A percentile compares a stretch with the other conserved stretches of the same genome.
Evolutionary conservation across 1,140 invertebrate genomes (phyloP).

Genomic region (Macrosteles quadrilineatus): DNA sequence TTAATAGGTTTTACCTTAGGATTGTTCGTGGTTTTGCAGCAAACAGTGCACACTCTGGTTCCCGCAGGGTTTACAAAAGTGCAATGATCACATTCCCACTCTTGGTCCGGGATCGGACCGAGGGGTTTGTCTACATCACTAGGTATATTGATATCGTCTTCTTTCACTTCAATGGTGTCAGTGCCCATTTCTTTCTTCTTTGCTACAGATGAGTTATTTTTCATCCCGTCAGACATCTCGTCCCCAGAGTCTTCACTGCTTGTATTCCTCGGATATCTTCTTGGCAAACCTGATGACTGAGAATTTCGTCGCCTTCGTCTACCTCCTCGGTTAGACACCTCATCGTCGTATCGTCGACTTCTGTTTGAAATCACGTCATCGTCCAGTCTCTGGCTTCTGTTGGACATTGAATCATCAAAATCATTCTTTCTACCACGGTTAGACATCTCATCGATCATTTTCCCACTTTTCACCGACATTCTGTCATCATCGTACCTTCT

Average conservation of each 20-base stretch:
- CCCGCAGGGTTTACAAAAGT: slow-evolving; percentile 84
- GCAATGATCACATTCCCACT: slow-evolving; percentile 87
- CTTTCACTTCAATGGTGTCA: slow-evolving; percentile 13
- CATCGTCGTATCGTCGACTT: slow-evolving; percentile 33
- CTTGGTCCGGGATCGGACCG: slow-evolving; percentile 44
- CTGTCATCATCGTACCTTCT: slow-evolving; percentile 27
- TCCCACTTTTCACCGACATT: slow-evolving; percentile 20
- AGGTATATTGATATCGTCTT: slow-evolving; percentile 13
- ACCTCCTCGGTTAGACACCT: slow-evolving; percentile 36
- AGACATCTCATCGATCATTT: slow-evolving; percentile 19
- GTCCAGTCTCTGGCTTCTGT: slow-evolving; percentile 27
- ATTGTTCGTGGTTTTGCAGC: slow-evolving; percentile 75
- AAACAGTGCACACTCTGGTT: slow-evolving; percentile 78
- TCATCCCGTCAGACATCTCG: slow-evolving; percentile 18
- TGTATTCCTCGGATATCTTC: background rate
- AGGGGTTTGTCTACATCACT: slow-evolving; percentile 32
- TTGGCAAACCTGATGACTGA: slow-evolving; percentile 4
- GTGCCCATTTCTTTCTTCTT: background rate
- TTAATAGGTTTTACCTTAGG: slow-evolving; percentile 18
- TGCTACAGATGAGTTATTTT: background rate
- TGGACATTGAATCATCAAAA: slow-evolving; percentile 28
- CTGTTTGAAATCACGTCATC: slow-evolving; percentile 26
- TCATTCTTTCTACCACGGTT: slow-evolving; percentile 20
- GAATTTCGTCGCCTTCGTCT: slow-evolving; percentile 5
- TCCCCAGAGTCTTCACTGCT: slow-evolving; percentile 31